Evolutionary conservation across 2,797 vertebrate genomes (phyloP).

Genomic region (Cottoperca gobio): DNA sequence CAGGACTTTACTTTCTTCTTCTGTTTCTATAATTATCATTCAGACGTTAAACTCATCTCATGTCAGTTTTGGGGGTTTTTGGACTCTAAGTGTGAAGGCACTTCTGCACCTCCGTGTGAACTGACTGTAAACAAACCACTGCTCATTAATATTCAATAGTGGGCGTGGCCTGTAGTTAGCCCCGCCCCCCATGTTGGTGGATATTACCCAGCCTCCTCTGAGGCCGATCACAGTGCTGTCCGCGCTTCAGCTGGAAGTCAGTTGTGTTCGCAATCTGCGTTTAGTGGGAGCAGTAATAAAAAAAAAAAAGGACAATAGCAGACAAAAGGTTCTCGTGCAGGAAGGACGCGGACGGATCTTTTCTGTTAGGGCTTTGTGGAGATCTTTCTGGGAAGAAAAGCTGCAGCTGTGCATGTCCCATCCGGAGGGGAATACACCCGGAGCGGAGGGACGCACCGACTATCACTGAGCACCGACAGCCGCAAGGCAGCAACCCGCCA

Average conservation of each 20-base stretch:
- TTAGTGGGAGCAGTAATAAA: background rate
- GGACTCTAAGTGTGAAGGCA: conserved; percentile 40
- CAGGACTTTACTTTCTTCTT: background rate
- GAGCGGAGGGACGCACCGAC: conserved; percentile 36
- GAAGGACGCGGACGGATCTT: conserved; percentile 79
- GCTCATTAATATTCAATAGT: background rate
- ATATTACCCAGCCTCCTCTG: conserved; percentile 82
- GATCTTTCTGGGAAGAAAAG: background rate
- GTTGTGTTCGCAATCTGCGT: background rate
- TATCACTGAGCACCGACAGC: conserved; percentile 1
- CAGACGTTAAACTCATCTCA: conserved; percentile 27
- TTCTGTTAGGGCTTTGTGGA: background rate
- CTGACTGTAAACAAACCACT: conserved; percentile 47
- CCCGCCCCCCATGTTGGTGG: conserved; percentile 77
- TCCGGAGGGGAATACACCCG: background rate
- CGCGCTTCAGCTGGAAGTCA: conserved; percentile 84
- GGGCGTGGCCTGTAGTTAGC: rapidly evolving
- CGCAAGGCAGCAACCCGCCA: conserved; percentile 17
- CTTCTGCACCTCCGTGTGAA: conserved; percentile 54
- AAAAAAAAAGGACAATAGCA: conserved; percentile 69
- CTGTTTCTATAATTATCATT: conserved; percentile 21
- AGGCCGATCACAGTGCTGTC: conserved; percentile 65
- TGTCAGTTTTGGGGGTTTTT: conserved; percentile 32
- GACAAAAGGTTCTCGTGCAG: conserved; percentile 72
- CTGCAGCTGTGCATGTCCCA: conserved; percentile 33